Evolutionary conservation across 2,797 vertebrate genomes (phyloP), one percentile per base, ranked within the genome.

Genomic region (Bovichtus variegatus): DNA sequence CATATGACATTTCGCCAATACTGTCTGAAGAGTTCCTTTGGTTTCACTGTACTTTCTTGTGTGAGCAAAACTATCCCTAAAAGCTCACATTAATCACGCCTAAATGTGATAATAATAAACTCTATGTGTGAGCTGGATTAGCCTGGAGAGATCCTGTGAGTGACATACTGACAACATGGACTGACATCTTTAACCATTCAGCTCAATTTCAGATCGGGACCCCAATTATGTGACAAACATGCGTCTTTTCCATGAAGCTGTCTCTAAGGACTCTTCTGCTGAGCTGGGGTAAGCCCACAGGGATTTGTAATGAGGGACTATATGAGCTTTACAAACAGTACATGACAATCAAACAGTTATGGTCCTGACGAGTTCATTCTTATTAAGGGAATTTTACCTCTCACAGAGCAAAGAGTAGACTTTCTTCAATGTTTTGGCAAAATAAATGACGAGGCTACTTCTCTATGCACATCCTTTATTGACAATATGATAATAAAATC

Each of bases 151-250:
- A 66, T 46, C 34, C 3, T 13, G 49, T 69, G 62, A 72, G 51
- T 53, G 67, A 71, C 65, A 69, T n/a, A 1, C 12, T 57, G 58
- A 76, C 58, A 76, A 61, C 53, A 47, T 13, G 25, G 62, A 49
- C 21, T 9, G 27, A 55, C 63, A 71, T 75, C n/a, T 80, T 70
- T 46, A 36, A 66, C 18, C 15, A 12, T 41, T 81, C 9, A 44
- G 25, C 21, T 69, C 7, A 0, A 41, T 8, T n/a, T 54, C 25
- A 25, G n/a, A 61, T 66, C 38, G 18, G 65, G 63, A 69, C 34
- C 29, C 40, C 9, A 57, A 44, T 71, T 29, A 62, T 77, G 36
- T 38, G 34, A 63, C 29, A 43, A 62, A 49, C 25, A n/a, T 41
- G 41, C 0, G 1, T 61, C 23, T 61, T 57, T 51, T 43, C 36